Conservation (phyloP, 2,113 vertebrate genomes). For the Neotoma lepida region DNA sequence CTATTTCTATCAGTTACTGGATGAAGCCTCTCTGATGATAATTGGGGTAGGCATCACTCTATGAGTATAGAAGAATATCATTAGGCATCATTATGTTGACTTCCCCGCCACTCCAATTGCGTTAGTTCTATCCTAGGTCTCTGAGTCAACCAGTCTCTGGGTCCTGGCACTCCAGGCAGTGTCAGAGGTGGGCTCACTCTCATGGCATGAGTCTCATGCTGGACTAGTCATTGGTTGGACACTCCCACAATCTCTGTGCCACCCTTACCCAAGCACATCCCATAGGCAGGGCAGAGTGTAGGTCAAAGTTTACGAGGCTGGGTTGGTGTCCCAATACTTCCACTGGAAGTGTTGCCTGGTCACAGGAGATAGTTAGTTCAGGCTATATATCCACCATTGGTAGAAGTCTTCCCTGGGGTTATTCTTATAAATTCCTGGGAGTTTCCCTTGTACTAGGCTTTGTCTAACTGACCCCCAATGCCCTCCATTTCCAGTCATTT, state of each 20-base stretch:
- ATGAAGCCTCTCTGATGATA: neutral
- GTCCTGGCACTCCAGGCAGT: neutral
- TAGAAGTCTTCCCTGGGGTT: neutral
- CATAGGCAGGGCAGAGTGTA: neutral
- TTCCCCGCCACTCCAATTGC: neutral
- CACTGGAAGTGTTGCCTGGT: neutral
- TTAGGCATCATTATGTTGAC: neutral
- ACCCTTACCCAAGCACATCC: neutral
- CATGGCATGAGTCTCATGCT: neutral
- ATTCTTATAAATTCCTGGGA: neutral
- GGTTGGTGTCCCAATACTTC: neutral
- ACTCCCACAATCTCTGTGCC: neutral
- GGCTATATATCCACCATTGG: neutral
- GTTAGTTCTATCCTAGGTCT: neutral
- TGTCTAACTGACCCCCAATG: neutral
- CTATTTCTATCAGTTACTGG: neutral
- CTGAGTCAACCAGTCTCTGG: neutral
- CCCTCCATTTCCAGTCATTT: neutral
- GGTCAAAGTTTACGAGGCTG: neutral
- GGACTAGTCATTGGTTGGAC: neutral
- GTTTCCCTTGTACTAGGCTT: neutral
- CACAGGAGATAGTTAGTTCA: neutral
- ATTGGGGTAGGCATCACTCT: neutral
- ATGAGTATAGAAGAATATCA: neutral
- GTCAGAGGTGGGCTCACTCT: neutral